A percentile compares a stretch with the other conserved stretches of the same genome.
phyloP scores from a whole-genome alignment of 2,888 invertebrate genomes.

The Kuschelorhynchus macadamiae region DNA sequence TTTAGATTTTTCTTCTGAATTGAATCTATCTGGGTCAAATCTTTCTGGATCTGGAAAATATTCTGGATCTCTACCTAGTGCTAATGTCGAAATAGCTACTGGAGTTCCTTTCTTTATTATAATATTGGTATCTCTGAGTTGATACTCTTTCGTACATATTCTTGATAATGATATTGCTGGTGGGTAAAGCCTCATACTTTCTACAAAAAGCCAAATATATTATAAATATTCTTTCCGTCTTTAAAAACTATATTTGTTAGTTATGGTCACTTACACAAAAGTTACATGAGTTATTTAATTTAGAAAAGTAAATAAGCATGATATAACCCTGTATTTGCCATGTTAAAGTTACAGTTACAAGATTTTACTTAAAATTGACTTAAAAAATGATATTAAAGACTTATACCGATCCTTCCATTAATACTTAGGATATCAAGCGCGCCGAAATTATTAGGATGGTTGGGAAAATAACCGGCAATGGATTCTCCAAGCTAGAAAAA shows the following conservation, averaged over 20 bases:
- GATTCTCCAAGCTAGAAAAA: no score
- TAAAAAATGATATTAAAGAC: no score
- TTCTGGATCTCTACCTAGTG: constrained; percentile 55
- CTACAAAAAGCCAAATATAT: constrained; percentile 38
- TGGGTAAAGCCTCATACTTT: constrained; percentile 55
- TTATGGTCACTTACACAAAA: no score
- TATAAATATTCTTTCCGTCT: no score
- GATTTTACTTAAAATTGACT: no score
- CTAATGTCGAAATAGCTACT: constrained; percentile 51
- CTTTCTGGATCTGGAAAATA: constrained; percentile 55
- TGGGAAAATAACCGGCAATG: no score
- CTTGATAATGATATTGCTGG: constrained; percentile 50
- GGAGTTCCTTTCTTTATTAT: constrained; percentile 55
- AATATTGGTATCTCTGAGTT: constrained; percentile 52
- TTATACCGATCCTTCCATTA: no score
- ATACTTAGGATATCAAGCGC: no score
- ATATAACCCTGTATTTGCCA: no score
- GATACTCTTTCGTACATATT: constrained; percentile 55
- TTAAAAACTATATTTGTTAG: not conserved
- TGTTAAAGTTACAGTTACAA: no score
- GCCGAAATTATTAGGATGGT: no score
- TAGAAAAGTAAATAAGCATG: not conserved
- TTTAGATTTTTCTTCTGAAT: constrained; percentile 46
- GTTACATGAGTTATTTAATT: not conserved
- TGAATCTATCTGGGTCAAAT: constrained; percentile 57